Conservation (phyloP, 1,140 invertebrate genomes). For the Sarcophaga peregrina region DNA sequence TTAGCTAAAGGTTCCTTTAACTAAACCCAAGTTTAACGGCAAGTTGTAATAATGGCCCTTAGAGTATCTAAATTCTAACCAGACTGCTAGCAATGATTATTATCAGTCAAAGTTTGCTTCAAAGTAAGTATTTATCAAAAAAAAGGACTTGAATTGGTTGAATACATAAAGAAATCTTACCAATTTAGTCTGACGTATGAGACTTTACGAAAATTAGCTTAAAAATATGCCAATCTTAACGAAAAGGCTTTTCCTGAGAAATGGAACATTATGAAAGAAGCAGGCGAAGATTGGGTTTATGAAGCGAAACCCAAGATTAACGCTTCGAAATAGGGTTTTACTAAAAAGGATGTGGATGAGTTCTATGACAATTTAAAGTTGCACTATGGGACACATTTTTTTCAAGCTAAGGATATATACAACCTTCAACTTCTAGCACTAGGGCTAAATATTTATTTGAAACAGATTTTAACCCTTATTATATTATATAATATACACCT, state of each 20-base stretch:
- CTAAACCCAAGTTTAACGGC: too few relatives aligned
- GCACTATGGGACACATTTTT: neutral
- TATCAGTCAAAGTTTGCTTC: too few relatives aligned
- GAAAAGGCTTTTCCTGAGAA: conserved; percentile 27
- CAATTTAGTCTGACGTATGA: too few relatives aligned
- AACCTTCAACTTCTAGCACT: neutral
- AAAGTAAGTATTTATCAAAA: too few relatives aligned
- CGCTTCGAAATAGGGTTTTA: neutral
- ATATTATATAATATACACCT: neutral
- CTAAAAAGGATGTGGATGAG: neutral
- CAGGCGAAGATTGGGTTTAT: conserved; percentile 24
- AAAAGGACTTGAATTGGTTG: too few relatives aligned
- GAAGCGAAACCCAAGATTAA: neutral
- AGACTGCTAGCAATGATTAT: too few relatives aligned
- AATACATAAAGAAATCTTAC: too few relatives aligned
- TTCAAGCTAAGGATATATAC: too few relatives aligned
- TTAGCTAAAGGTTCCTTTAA: too few relatives aligned
- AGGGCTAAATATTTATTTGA: neutral
- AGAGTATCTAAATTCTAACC: too few relatives aligned
- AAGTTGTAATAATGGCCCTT: too few relatives aligned
- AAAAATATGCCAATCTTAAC: conserved; percentile 46
- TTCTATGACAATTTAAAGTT: neutral
- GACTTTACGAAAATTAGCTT: conserved; percentile 54
- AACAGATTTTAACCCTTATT: neutral
- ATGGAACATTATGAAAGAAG: conserved; percentile 2